Conservation (phyloP, 2,797 vertebrate genomes). For the Neosilurus hyrtlii region DNA sequence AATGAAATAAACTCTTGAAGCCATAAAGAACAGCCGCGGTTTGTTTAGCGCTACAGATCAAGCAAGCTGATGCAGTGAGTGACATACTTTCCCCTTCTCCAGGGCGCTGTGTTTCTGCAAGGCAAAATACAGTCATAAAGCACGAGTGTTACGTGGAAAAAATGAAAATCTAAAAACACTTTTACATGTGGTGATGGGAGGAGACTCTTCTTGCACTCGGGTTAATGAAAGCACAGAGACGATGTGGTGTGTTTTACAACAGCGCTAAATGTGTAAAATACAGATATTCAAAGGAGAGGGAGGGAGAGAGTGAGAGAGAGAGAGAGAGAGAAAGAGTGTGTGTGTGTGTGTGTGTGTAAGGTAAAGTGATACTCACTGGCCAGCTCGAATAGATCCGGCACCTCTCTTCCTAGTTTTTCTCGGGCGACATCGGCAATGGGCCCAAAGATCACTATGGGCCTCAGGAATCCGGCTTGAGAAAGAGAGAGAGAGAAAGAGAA, state of each 20-base stretch:
- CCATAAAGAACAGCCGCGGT: conserved; percentile 43
- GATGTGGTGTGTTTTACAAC: conserved; percentile 27
- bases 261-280: neutral
- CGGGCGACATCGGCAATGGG: conserved; percentile 93
- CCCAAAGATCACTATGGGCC: conserved; percentile 95
- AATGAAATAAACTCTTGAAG: conserved; percentile 32
- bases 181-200: neutral
- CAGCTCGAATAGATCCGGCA: conserved; percentile 91
- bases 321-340: neutral
- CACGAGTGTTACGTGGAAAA: conserved; percentile 63
- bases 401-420: conserved; percentile 92
- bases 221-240: conserved; percentile 28
- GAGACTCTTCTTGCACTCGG: conserved; percentile 2
- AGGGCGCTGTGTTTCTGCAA: conserved; percentile 80
- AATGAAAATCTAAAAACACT: conserved; percentile 40
- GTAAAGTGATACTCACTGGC: conserved; percentile 83
- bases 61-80: conserved; percentile 68
- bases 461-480: conserved; percentile 90
- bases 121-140: conserved; percentile 75
- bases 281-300: neutral
- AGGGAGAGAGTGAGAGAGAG: too few relatives aligned
- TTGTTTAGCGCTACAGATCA: conserved; percentile 45
- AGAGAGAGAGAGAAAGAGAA: neutral
- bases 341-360: neutral
- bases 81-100: conserved; percentile 80